A percentile compares a stretch with the other conserved stretches of the same genome.
These are phyloP conservation scores for Drosophila acutilabella DNA, from an alignment of 2,888 invertebrate species.

Conservation along the genomic window DNA sequence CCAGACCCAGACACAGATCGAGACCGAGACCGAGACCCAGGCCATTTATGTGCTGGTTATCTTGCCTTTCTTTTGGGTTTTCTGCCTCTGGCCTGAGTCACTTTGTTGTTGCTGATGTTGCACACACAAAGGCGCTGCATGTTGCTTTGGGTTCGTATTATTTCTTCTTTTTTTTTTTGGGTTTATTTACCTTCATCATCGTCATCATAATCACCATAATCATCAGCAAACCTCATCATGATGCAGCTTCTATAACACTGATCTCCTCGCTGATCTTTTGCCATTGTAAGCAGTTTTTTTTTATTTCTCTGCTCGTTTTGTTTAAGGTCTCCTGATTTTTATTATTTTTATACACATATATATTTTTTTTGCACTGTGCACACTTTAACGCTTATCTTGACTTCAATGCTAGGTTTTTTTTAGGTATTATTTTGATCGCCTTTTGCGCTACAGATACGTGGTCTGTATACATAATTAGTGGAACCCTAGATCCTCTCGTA, in stretches of 20 bases:
- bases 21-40: constrained; percentile 26
- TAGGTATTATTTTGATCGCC: constrained; percentile 31
- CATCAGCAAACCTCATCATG: constrained; percentile 22
- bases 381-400: constrained; percentile 62
- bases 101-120: constrained; percentile 44
- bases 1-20: constrained; percentile 24
- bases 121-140: constrained; percentile 62
- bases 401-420: constrained; percentile 38
- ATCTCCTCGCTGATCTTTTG: constrained; percentile 62
- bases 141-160: constrained; percentile 46
- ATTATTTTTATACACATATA: constrained; percentile 18
- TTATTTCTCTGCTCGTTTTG: constrained; percentile 20
- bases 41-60: constrained; percentile 71
- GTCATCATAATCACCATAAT: constrained; percentile 27
- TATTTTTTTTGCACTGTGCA: constrained; percentile 63
- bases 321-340: constrained; percentile 30
- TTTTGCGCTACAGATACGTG: constrained; percentile 11
- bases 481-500: constrained; percentile 12
- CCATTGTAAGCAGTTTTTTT: constrained; percentile 48
- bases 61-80: constrained; percentile 61
- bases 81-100: constrained; percentile 56
- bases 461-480: constrained; percentile 41
- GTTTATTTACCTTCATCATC: constrained; percentile 68
- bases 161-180: constrained; percentile 41
- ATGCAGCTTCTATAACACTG: constrained; percentile 46